These are phyloP conservation scores for Pedetes capensis DNA, from an alignment of 2,113 vertebrate genomes.

Conservation along the genomic window DNA sequence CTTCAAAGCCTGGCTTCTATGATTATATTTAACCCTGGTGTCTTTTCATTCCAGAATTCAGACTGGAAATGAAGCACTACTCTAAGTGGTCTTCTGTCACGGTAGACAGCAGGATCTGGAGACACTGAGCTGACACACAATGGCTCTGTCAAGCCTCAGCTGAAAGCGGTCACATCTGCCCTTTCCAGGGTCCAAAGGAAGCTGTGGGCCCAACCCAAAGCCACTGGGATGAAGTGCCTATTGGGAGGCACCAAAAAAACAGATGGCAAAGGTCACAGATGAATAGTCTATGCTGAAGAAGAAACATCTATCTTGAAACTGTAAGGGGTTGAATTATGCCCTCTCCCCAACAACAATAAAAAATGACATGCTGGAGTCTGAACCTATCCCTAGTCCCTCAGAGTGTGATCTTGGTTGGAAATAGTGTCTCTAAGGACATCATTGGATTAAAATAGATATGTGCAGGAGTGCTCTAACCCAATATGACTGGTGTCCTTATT, in stretches of 20 bases:
- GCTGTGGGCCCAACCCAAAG: neutral
- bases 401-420: neutral
- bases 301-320: neutral
- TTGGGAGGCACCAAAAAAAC: neutral
- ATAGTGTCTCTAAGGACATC: neutral
- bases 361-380: fast-evolving
- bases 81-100: neutral
- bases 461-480: neutral
- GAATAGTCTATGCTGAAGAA: neutral
- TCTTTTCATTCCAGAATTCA: neutral
- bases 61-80: neutral
- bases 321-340: neutral
- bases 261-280: neutral
- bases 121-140: neutral
- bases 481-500: no score
- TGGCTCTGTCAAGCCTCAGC: no score
- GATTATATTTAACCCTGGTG: neutral
- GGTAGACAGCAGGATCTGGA: neutral
- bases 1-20: no score
- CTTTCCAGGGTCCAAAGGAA: neutral
- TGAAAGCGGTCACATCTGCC: neutral
- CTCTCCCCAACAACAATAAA: neutral
- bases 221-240: neutral
- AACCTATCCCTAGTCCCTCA: neutral
- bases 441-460: neutral